A percentile compares a stretch with the other conserved stretches of the same genome.
These are phyloP conservation scores for Amaurobius ferox DNA, from an alignment of 2,888 invertebrate species.

Conservation along the genomic window DNA sequence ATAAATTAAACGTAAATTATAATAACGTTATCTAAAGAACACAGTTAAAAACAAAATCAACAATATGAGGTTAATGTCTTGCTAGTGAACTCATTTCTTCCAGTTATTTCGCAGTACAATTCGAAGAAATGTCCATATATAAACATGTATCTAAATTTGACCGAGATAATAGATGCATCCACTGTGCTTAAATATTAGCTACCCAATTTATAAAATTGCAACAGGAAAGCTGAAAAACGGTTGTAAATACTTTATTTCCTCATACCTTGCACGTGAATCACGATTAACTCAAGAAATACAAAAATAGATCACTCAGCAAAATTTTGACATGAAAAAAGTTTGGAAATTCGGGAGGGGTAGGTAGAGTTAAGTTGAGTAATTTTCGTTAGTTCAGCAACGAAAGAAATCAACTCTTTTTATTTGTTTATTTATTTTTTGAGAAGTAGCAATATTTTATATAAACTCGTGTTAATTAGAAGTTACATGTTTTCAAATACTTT, in stretches of 20 bases:
- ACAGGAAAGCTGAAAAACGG: too few species aligned
- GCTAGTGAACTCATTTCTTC: neutral
- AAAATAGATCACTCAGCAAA: slow-evolving; percentile 42
- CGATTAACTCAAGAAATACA: neutral
- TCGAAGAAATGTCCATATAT: slow-evolving; percentile 58
- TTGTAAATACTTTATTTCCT: neutral
- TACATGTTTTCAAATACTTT: neutral
- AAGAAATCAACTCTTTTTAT: too few species aligned
- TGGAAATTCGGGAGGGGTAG: slow-evolving; percentile 43
- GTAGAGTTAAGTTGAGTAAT: slow-evolving; percentile 42
- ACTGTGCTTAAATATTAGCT: too few species aligned
- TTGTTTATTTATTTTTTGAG: neutral
- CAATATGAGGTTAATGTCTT: neutral
- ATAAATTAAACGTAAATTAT: too few species aligned
- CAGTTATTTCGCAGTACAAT: neutral
- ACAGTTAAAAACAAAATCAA: neutral
- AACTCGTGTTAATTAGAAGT: too few species aligned
- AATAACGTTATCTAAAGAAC: too few species aligned
- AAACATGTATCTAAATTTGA: slow-evolving; percentile 62
- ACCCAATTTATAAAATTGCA: too few species aligned
- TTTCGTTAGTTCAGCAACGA: neutral
- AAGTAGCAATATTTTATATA: neutral
- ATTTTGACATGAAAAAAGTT: slow-evolving; percentile 30
- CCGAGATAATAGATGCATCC: too few species aligned
- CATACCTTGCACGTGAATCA: slow-evolving; percentile 36